Evolutionary conservation across 2,797 vertebrate genomes (phyloP).

Genomic region (Parauchenoglanis punctatus): DNA sequence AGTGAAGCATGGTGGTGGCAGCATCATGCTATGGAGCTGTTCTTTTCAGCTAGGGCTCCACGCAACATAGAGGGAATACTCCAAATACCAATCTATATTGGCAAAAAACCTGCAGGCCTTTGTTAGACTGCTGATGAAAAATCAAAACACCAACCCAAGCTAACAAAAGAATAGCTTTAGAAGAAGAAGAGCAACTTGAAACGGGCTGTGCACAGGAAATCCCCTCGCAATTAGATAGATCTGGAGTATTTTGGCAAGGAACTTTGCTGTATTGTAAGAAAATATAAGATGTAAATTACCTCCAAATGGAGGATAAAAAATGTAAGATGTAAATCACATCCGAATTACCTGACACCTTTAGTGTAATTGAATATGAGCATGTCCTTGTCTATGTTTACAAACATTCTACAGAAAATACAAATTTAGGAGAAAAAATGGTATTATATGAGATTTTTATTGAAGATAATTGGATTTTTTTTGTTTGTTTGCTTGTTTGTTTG

Average conservation of each 20-base stretch:
- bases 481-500: too few species aligned
- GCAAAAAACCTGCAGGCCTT: not conserved
- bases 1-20: not conserved
- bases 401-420: not conserved
- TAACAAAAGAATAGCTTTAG: not conserved
- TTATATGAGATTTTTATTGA: too few species aligned
- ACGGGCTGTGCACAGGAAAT: not conserved
- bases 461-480: too few species aligned
- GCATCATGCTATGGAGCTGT: not conserved
- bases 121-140: not conserved
- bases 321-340: not conserved
- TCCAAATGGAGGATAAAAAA: not conserved
- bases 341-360: not conserved
- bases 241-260: not conserved
- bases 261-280: not conserved
- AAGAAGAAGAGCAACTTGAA: not conserved
- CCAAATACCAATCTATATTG: not conserved
- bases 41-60: not conserved
- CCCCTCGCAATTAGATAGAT: not conserved
- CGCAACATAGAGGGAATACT: not conserved
- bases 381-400: not conserved
- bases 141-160: not conserved
- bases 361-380: not conserved
- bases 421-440: not conserved
- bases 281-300: not conserved